A percentile compares a stretch with the other conserved stretches of the same genome.
These are phyloP conservation scores for Pachliopta kotzebuea DNA, from an alignment of 2,888 invertebrate species.

Conservation along the genomic window DNA sequence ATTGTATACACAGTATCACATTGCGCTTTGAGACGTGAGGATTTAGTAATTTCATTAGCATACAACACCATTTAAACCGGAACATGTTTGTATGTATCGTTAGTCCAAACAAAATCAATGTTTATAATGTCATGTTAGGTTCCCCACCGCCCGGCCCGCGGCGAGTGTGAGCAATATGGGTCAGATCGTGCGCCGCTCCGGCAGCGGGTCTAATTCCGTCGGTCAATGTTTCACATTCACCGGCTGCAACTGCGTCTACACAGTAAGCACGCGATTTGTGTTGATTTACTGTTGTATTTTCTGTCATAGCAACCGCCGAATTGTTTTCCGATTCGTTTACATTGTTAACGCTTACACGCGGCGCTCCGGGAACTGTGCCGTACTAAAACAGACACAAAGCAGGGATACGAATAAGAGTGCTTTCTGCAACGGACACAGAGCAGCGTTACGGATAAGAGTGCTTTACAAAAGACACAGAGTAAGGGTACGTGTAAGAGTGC, in stretches of 20 bases:
- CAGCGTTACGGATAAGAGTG: no score
- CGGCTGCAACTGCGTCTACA: slow-evolving; percentile 36
- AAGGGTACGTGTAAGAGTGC: no score
- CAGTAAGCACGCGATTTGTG: slow-evolving; percentile 35
- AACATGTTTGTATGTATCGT: no score
- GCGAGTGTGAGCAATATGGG: slow-evolving; percentile 39
- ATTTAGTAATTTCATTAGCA: no score
- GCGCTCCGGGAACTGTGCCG: background rate
- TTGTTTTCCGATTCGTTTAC: slow-evolving; percentile 29
- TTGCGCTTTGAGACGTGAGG: no score
- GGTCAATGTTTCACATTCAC: slow-evolving; percentile 45
- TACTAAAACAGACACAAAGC: background rate
- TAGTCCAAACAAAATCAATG: no score
- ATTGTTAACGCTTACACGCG: slow-evolving; percentile 29
- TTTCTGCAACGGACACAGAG: no score
- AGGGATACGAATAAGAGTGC: no score
- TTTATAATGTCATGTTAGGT: no score
- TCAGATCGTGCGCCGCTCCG: slow-evolving; percentile 43
- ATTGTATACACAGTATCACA: no score
- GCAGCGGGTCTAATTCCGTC: slow-evolving; percentile 67
- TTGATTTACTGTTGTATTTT: slow-evolving; percentile 39
- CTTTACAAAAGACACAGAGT: no score
- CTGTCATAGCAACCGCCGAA: slow-evolving; percentile 43
- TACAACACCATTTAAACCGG: no score
- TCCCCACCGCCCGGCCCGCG: background rate